Evolutionary conservation across 1,140 invertebrate genomes (phyloP), one percentile per base, ranked within the genome.

Genomic region (Andricus grossulariae): DNA sequence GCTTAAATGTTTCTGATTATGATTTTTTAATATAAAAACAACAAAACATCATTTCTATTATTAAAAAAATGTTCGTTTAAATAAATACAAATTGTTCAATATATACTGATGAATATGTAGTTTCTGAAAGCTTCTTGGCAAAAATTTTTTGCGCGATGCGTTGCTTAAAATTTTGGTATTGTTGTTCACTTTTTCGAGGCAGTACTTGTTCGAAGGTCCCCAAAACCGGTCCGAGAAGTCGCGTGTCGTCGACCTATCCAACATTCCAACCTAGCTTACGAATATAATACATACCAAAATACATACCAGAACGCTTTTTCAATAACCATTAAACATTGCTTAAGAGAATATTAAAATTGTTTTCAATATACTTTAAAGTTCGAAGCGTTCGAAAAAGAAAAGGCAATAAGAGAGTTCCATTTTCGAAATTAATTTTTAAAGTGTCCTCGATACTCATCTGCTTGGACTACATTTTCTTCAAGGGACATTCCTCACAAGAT

Each of bases 141-240:
- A 55, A 55, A 19, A 55, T 21, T 11, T 55, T 55, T 19, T 55
- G 19, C 19, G 12, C 57, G 12, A 21, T 57, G 5, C 25, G 55
- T 10, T 11, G 55, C 55, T 60, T 32, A 66, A 21, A 66, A 66
- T 55, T 73, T 73, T 55, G 25, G 18, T 55, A 79, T 77, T 80
- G 75, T 80, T 71, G 71, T 78, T 51, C 60, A 50, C 52, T 79
- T 83, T 83, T 83, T 81, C 77, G 60, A 71, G 50, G 18, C 81
- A 77, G 77, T 78, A 77, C 76, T 81, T 81, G 80, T 81, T 70
- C 76, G 76, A 81, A 81, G 82, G 80, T 83, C 78, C 80, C 75
- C 70, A 75, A 81, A 83, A 83, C 82, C 82, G 82, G 82, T 83
- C 80, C 74, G 72, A 16, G 74, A 75, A 83, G 80, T 83, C 80